Percentiles rank a stretch among this genome's conserved stretches.
Evolutionary conservation across 1,140 invertebrate genomes (phyloP).

Genomic region (Drosophila bocqueti): DNA sequence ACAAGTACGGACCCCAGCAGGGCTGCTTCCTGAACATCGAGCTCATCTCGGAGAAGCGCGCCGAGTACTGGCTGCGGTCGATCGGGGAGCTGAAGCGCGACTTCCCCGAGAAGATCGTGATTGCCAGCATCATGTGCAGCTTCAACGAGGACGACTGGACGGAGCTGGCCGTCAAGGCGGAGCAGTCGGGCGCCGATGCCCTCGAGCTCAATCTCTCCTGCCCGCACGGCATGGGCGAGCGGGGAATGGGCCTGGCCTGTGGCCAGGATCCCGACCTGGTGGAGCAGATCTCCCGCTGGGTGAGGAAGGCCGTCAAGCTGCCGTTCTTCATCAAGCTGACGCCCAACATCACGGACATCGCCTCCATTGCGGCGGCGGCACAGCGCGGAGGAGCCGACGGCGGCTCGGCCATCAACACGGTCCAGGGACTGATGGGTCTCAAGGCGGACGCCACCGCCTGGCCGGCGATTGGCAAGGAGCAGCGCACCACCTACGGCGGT

Average conservation of each 20-base stretch:
- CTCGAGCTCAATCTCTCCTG: conserved; percentile 98
- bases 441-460: conserved; percentile 93
- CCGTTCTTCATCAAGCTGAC: conserved; percentile 99
- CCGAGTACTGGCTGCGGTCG: conserved; percentile 96
- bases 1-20: conserved; percentile 97
- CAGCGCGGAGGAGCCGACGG: conserved; percentile 97
- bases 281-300: conserved; percentile 95
- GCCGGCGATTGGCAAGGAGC: conserved; percentile 94
- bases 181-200: conserved; percentile 95
- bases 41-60: conserved; percentile 98
- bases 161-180: conserved; percentile 91
- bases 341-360: conserved; percentile 98
- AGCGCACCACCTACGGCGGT: conserved; percentile 97
- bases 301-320: conserved; percentile 93
- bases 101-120: conserved; percentile 96
- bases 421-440: conserved; percentile 96
- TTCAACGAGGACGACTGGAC: conserved; percentile 96
- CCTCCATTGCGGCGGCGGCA: conserved; percentile 95
- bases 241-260: conserved; percentile 98
- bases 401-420: conserved; percentile 98
- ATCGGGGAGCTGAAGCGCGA: conserved; percentile 96
- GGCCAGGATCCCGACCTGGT: conserved; percentile 96
- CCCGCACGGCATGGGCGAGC: conserved; percentile 99
- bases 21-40: conserved; percentile 98
- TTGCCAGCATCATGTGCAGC: conserved; percentile 98